phyloP scores from a whole-genome alignment of 2,888 invertebrate species.

The Drosophila pseudotalamancana region DNA sequence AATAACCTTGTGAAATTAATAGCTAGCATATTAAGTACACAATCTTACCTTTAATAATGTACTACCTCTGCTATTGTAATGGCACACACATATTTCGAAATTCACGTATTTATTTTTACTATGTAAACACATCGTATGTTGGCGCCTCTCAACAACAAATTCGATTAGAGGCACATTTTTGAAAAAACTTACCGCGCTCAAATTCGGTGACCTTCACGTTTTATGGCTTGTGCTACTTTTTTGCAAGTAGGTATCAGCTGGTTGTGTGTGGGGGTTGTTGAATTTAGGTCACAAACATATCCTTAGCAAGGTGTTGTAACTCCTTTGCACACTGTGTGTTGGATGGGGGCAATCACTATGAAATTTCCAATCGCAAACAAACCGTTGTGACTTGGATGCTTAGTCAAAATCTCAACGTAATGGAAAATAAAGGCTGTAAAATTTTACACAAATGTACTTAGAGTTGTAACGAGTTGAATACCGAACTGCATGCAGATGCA shows the following conservation, averaged over 20 bases:
- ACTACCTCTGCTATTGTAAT: background rate
- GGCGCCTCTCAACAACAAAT: background rate
- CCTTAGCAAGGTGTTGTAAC: constrained; percentile 40
- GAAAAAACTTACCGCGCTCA: constrained; percentile 38
- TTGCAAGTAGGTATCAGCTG: constrained; percentile 33
- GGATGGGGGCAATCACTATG: constrained; percentile 9
- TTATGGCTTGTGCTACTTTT: constrained; percentile 43
- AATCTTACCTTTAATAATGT: background rate
- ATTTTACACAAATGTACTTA: background rate
- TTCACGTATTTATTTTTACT: background rate
- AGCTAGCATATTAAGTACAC: too few relatives aligned
- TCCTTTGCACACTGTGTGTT: constrained; percentile 14
- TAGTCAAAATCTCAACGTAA: background rate
- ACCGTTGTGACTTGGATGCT: background rate
- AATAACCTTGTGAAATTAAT: too few relatives aligned
- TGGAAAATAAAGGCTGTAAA: background rate
- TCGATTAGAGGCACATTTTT: background rate
- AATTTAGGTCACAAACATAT: constrained; percentile 70
- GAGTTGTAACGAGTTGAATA: constrained; percentile 7
- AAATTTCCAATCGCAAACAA: constrained; percentile 12
- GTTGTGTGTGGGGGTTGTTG: constrained; percentile 31
- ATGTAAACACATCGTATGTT: background rate
- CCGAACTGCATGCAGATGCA: constrained; percentile 8
- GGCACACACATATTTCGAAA: background rate
- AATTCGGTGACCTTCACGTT: constrained; percentile 46